Conservation (phyloP, 2,797 vertebrate species). For the Hozukius guyotensis region DNA sequence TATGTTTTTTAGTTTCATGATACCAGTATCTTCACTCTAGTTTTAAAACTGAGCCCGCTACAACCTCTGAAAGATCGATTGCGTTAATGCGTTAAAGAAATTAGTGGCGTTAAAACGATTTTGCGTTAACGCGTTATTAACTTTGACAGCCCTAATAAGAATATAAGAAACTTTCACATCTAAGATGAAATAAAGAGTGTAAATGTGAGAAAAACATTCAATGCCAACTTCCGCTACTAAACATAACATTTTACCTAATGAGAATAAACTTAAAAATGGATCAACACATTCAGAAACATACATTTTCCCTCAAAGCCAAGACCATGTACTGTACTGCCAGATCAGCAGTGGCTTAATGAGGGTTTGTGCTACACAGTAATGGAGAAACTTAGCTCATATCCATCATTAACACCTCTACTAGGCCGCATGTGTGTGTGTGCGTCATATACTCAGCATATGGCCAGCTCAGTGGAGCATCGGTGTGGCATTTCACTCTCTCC, state of each 20-base stretch:
- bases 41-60: too few species aligned
- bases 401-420: conserved; percentile 9
- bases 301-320: neutral
- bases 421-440: neutral
- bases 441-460: conserved; percentile 38
- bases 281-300: neutral
- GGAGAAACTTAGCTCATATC: conserved; percentile 7
- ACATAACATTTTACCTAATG: neutral
- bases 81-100: too few species aligned
- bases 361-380: neutral
- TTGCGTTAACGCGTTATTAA: too few species aligned
- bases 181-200: too few species aligned
- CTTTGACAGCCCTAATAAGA: too few species aligned
- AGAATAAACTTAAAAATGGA: neutral
- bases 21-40: too few species aligned
- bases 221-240: too few species aligned
- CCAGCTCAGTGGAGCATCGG: conserved; percentile 31
- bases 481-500: conserved; percentile 43
- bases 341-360: neutral
- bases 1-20: too few species aligned
- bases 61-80: too few species aligned
- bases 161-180: too few species aligned
- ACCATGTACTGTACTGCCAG: neutral
- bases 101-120: too few species aligned
- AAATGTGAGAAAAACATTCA: too few species aligned